Conservation (phyloP, 2,888 invertebrate genomes). For the Phengaris alcon region DNA sequence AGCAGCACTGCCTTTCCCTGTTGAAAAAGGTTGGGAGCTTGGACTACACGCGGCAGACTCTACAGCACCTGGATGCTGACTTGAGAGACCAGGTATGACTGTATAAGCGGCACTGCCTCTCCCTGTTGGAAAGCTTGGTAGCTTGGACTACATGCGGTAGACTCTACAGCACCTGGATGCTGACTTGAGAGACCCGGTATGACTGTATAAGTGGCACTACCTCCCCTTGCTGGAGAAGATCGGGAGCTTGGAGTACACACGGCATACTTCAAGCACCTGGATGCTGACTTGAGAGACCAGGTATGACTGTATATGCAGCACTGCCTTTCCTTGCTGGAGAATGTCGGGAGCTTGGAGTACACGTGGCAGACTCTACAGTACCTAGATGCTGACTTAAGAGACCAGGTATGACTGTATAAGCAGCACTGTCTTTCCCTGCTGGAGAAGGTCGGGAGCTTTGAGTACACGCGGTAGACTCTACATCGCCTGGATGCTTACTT, state of each 20-base stretch:
- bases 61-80: neutral
- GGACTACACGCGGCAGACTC: slow-evolving; percentile 13
- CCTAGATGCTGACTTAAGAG: neutral
- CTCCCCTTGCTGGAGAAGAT: neutral
- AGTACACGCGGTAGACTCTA: slow-evolving; percentile 30
- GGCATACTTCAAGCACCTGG: neutral
- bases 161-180: neutral
- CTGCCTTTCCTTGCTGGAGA: neutral
- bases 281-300: neutral
- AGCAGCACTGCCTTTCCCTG: slow-evolving; percentile 11
- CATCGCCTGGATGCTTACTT: too few relatives aligned
- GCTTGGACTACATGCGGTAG: slow-evolving; percentile 15
- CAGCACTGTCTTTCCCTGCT: slow-evolving; percentile 63
- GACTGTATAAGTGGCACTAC: neutral
- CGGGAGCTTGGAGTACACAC: slow-evolving; percentile 23
- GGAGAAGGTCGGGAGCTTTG: slow-evolving; percentile 45
- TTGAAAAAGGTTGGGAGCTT: slow-evolving; percentile 21
- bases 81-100: neutral
- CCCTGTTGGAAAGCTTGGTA: slow-evolving; percentile 3
- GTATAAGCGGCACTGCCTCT: neutral
- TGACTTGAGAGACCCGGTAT: neutral
- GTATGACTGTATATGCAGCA: neutral
- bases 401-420: slow-evolving; percentile 25
- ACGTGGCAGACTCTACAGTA: neutral
- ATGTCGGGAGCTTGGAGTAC: slow-evolving; percentile 83